Evolutionary conservation across 2,113 vertebrate genomes (phyloP).

Genomic region (Poeciliopsis prolifica): DNA sequence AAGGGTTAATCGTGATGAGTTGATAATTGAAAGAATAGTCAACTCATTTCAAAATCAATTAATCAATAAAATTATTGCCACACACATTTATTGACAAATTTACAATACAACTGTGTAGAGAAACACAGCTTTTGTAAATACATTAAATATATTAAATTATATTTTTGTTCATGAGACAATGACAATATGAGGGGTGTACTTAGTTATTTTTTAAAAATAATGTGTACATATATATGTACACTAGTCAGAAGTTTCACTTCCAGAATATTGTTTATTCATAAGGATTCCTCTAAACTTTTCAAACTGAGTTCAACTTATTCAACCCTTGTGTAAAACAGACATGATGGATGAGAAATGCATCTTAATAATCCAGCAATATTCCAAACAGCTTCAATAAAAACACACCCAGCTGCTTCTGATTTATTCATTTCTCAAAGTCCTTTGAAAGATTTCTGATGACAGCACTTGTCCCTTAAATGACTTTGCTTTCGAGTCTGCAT

Average conservation of each 20-base stretch:
- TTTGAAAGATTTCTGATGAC: neutral
- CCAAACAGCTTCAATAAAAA: neutral
- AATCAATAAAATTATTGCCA: too few species aligned
- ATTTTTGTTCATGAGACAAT: too few species aligned
- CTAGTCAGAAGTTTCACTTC: neutral
- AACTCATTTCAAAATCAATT: too few species aligned
- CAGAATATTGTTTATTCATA: neutral
- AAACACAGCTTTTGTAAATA: too few species aligned
- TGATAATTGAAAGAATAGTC: too few species aligned
- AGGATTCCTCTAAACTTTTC: neutral
- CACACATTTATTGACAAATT: too few species aligned
- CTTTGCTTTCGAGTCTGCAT: neutral
- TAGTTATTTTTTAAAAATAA: too few species aligned
- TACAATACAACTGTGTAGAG: too few species aligned
- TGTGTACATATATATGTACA: too few species aligned
- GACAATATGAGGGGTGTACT: too few species aligned
- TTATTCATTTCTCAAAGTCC: neutral
- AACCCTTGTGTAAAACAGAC: neutral
- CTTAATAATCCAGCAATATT: neutral
- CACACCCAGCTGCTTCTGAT: neutral
- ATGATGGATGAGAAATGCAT: neutral
- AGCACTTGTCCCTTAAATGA: slow-evolving; percentile 4
- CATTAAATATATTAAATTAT: too few species aligned
- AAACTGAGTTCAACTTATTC: neutral
- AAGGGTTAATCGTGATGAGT: too few species aligned